Evolutionary conservation across 2,888 invertebrate genomes (phyloP), one percentile per base, ranked within the genome.

Genomic region (Brenthis ino): DNA sequence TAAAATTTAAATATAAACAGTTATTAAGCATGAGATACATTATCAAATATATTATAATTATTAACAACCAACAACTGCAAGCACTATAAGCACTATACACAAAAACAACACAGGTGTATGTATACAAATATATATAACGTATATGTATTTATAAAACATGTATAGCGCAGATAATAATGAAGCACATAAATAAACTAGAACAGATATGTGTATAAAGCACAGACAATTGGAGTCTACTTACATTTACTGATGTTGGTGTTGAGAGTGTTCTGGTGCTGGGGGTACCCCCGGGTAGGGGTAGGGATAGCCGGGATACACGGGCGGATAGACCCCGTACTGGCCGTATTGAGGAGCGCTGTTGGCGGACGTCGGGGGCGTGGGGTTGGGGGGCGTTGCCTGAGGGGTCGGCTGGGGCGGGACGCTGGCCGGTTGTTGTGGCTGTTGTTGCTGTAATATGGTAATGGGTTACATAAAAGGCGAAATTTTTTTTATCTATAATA

Each of bases 271-370:
- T 20, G 80, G 81, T 53, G 80, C 75, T 58, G 75, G 66, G 75
- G 80, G 74, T 70, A 76, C 70, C 48, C 73, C 73, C 50, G 80
- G 79, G 67, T 78, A 82, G 43, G 80, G 80, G 83, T 89, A 89
- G 61, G 80, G 77, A 76, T 83, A 82, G 28, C 79, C 86, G 70
- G 85, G 87, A 84, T 88, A 88, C 74, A 88, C 82, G 73, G 83
- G 83, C 74, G 82, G 85, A 84, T 91, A 91, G 80, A 86, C 81
- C 67, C 84, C 82, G 85, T 90, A 88, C 84, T 86, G 81, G 70
- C 77, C 79, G 81, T 83, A 85, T 84, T 76, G 80, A 78, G 68
- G 75, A 74, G 76, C 61, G 33, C 74, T 74, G 75, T 75, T 66
- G 71, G 68, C 70, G 66, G 68, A 66, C 64, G 74, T 69, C 51